Evolutionary conservation across 2,888 invertebrate species (phyloP).

Genomic region (Phragmatobia fuliginosa): DNA sequence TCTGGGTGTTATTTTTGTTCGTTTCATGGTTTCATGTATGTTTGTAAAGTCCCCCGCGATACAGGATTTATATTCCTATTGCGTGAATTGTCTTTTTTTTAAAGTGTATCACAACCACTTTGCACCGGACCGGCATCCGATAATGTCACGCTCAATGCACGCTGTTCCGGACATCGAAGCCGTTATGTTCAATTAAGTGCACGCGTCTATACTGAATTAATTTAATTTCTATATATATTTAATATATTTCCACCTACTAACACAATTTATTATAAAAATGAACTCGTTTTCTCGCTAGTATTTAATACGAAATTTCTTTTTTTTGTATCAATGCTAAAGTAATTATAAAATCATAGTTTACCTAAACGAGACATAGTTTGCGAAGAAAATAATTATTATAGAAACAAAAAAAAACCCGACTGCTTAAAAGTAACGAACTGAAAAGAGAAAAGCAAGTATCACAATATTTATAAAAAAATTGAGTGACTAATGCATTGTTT

Average conservation of each 20-base stretch:
- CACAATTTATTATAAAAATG: neutral
- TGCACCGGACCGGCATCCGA: constrained; percentile 42
- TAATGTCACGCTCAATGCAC: constrained; percentile 58
- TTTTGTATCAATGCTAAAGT: neutral
- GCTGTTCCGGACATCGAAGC: constrained; percentile 66
- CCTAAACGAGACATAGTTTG: too few relatives aligned
- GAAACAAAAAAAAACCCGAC: too few relatives aligned
- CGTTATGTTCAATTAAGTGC: constrained; percentile 64
- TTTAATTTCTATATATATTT: constrained; percentile 12
- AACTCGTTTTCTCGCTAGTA: neutral
- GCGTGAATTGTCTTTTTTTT: too few relatives aligned
- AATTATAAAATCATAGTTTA: neutral
- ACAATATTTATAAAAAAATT: too few relatives aligned
- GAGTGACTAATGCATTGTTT: too few relatives aligned
- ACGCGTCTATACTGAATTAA: constrained; percentile 51
- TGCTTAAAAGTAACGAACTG: too few relatives aligned
- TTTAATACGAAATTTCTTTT: neutral
- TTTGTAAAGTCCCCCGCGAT: too few relatives aligned
- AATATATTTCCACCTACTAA: neutral
- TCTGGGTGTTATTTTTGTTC: too few relatives aligned
- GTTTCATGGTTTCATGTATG: too few relatives aligned
- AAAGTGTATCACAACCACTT: constrained; percentile 34
- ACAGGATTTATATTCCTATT: too few relatives aligned
- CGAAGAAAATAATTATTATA: too few relatives aligned
- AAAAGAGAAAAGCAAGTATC: too few relatives aligned